These are phyloP conservation scores for Aphelenchoides besseyi DNA, from an alignment of 1,140 invertebrate species.

Conservation along the genomic window DNA sequence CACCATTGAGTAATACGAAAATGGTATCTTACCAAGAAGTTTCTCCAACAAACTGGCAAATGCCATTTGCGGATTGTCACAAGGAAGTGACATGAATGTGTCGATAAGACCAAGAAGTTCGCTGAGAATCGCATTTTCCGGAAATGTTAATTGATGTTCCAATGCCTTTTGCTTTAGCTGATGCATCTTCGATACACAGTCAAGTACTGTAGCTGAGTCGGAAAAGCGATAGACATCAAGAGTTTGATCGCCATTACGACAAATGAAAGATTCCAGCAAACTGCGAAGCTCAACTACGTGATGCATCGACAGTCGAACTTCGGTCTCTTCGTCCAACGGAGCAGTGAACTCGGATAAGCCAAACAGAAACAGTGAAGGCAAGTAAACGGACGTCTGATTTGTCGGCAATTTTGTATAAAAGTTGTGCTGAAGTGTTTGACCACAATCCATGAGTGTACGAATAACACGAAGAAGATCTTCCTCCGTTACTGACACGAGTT, in stretches of 20 bases:
- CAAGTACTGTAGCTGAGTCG: conserved; percentile 74
- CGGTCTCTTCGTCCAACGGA: background rate
- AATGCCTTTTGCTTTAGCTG: conserved; percentile 69
- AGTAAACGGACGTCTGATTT: background rate
- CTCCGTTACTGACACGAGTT: background rate
- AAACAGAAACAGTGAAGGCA: background rate
- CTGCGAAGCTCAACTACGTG: conserved; percentile 26
- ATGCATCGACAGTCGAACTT: background rate
- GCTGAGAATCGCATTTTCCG: conserved; percentile 80
- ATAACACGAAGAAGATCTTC: background rate
- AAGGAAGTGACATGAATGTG: conserved; percentile 69
- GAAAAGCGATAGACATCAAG: conserved; percentile 81
- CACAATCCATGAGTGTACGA: background rate
- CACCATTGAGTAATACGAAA: conserved; percentile 8
- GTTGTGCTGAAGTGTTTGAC: background rate
- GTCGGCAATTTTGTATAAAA: background rate
- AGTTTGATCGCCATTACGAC: background rate
- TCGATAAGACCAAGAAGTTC: conserved; percentile 68
- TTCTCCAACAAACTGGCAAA: conserved; percentile 86
- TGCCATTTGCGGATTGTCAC: conserved; percentile 77
- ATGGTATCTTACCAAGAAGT: conserved; percentile 64
- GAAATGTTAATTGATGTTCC: conserved; percentile 77
- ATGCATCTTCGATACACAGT: conserved; percentile 72
- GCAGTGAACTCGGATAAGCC: background rate
- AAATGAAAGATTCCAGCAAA: background rate